Evolutionary conservation across 2,888 invertebrate genomes (phyloP).

Genomic region (Phyllotreta cruciferae): DNA sequence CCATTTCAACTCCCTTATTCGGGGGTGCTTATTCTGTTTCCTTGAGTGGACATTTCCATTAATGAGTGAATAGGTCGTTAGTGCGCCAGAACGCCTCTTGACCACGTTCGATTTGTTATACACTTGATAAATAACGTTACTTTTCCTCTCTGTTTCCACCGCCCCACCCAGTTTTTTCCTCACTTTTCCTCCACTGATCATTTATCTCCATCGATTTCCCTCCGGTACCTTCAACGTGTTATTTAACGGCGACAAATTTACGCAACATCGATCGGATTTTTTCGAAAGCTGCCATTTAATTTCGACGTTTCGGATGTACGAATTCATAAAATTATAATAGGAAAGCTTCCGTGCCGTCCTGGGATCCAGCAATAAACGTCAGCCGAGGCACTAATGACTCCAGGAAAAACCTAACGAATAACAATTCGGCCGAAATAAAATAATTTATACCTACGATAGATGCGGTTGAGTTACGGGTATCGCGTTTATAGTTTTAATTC

Average conservation of each 20-base stretch:
- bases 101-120: slow-evolving; percentile 45
- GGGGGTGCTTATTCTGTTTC: slow-evolving; percentile 18
- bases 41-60: slow-evolving; percentile 31
- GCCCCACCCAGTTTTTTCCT: neutral
- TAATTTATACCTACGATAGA: slow-evolving; percentile 48
- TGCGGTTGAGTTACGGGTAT: slow-evolving; percentile 46
- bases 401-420: slow-evolving; percentile 38
- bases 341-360: too few relatives aligned
- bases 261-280: too few relatives aligned
- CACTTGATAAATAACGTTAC: slow-evolving; percentile 47
- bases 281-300: too few relatives aligned
- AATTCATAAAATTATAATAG: too few relatives aligned
- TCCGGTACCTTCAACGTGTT: neutral
- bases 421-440: slow-evolving; percentile 41
- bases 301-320: too few relatives aligned
- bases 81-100: slow-evolving; percentile 48
- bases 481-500: slow-evolving; percentile 51
- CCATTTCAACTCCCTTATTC: neutral
- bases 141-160: slow-evolving; percentile 29
- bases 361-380: slow-evolving; percentile 9
- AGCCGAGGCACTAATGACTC: slow-evolving; percentile 44
- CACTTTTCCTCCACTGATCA: slow-evolving; percentile 12
- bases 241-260: too few relatives aligned
- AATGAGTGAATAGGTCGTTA: slow-evolving; percentile 39
- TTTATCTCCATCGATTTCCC: slow-evolving; percentile 20